A percentile compares a stretch with the other conserved stretches of the same genome.
These are phyloP conservation scores for Acromyrmex heyeri DNA, from an alignment of 1,140 invertebrate genomes.

Conservation along the genomic window DNA sequence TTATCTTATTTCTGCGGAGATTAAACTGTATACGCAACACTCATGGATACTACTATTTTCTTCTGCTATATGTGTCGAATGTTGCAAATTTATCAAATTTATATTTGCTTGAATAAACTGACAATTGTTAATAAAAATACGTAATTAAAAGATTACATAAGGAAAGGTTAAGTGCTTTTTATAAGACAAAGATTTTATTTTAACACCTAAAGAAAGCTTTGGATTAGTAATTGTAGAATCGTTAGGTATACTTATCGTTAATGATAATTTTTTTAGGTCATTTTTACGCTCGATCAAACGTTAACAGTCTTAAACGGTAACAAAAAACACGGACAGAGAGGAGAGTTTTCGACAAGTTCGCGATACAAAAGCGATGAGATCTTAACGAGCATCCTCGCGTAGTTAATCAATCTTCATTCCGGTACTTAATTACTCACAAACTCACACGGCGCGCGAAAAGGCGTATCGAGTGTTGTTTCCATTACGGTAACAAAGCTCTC, in stretches of 20 bases:
- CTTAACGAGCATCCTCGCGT: constrained; percentile 48
- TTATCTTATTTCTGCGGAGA: not conserved
- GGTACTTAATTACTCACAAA: constrained; percentile 65
- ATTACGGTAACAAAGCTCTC: not conserved
- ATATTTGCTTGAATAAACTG: not conserved
- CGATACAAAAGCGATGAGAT: constrained; percentile 51
- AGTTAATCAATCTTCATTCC: constrained; percentile 71
- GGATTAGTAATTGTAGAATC: not conserved
- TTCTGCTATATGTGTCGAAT: not conserved
- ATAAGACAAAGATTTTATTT: not conserved
- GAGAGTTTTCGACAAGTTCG: constrained; percentile 34
- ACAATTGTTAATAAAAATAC: constrained; percentile 1
- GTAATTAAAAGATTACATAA: not conserved
- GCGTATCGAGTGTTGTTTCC: constrained; percentile 49
- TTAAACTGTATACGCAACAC: not conserved
- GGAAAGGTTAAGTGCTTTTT: not conserved
- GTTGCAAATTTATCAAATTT: not conserved
- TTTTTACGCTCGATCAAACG: constrained; percentile 36
- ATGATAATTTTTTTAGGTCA: not conserved
- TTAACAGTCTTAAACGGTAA: constrained; percentile 6
- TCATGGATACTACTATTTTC: not conserved
- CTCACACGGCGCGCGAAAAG: constrained; percentile 57
- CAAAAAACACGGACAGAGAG: constrained; percentile 14
- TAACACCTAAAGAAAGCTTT: not conserved
- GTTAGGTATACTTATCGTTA: not conserved